A percentile compares a stretch with the other conserved stretches of the same genome.
Conservation (phyloP, 2,797 vertebrate genomes). For the Numenius phaeopus region DNA sequence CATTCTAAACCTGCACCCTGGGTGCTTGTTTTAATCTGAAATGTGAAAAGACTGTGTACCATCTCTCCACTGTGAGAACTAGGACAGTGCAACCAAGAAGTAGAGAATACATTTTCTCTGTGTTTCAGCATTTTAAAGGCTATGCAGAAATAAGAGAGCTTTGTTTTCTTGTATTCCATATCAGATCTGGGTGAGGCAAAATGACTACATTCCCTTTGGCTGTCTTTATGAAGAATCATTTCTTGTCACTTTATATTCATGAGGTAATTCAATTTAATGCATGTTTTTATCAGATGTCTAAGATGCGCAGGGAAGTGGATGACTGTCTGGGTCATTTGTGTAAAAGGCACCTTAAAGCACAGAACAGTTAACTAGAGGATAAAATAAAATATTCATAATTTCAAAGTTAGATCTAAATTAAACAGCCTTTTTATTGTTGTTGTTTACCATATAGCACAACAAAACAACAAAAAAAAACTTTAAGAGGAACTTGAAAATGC, state of each 20-base stretch:
- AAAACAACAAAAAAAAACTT: neutral
- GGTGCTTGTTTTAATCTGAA: neutral
- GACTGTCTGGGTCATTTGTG: constrained; percentile 6
- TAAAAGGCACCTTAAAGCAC: neutral
- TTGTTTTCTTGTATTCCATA: constrained; percentile 15
- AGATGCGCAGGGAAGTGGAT: neutral
- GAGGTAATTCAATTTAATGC: constrained; percentile 24
- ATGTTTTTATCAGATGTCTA: constrained; percentile 21
- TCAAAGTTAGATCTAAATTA: constrained; percentile 20
- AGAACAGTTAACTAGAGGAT: neutral
- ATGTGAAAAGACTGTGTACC: neutral
- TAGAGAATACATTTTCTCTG: neutral
- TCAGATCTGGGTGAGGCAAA: neutral
- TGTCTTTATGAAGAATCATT: constrained; percentile 26
- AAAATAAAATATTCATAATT: constrained; percentile 20
- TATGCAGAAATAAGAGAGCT: neutral
- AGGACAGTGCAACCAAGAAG: neutral
- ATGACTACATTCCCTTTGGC: neutral
- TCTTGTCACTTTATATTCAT: constrained; percentile 59
- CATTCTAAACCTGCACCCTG: neutral
- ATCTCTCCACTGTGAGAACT: neutral
- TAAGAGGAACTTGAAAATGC: neutral
- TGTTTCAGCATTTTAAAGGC: neutral
- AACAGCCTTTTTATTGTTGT: neutral
- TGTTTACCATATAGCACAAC: neutral